Conservation (phyloP, 2,113 vertebrate genomes). For the Gadus chalcogrammus region DNA sequence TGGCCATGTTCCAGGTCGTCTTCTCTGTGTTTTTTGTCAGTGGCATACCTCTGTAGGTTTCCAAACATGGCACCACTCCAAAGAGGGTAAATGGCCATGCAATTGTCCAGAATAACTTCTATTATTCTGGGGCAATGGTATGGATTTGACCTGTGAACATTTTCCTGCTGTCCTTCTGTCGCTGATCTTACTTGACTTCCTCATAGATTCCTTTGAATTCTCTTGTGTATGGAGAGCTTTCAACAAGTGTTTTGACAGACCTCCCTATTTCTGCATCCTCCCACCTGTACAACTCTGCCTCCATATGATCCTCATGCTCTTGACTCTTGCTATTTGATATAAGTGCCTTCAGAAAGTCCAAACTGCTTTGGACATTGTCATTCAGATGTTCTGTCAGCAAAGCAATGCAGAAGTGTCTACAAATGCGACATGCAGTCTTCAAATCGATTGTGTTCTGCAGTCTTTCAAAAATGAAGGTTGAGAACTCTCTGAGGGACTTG, state of each 20-base stretch:
- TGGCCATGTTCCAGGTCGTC: neutral
- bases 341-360: neutral
- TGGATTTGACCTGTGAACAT: neutral
- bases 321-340: neutral
- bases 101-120: neutral
- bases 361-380: neutral
- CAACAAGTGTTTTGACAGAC: neutral
- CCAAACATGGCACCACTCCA: neutral
- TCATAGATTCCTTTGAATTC: neutral
- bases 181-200: neutral
- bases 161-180: neutral
- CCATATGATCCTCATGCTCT: conserved; percentile 1
- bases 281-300: neutral
- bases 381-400: neutral
- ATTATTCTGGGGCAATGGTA: neutral
- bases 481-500: conserved; percentile 3
- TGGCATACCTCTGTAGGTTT: neutral
- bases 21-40: neutral
- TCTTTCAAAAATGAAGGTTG: neutral
- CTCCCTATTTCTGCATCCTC: neutral
- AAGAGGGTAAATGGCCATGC: conserved; percentile 1
- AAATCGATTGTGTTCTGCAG: conserved; percentile 3
- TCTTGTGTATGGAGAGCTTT: neutral
- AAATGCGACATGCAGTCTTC: neutral
- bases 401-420: neutral